Percentiles rank a stretch among this genome's conserved stretches.
Evolutionary conservation across 1,140 invertebrate genomes (phyloP).

Genomic region (Formica selysi): DNA sequence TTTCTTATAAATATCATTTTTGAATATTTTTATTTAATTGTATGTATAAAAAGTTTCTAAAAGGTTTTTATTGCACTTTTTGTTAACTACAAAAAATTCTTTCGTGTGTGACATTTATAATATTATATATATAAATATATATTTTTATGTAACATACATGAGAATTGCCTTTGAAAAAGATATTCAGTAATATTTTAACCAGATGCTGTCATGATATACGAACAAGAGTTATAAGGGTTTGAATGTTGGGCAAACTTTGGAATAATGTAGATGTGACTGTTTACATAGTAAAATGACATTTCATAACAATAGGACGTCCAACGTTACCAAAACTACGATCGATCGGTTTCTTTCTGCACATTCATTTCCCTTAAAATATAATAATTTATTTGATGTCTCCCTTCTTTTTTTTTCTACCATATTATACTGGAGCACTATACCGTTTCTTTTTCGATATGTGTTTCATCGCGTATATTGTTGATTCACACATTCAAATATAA

Average conservation of each 20-base stretch:
- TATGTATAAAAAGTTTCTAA: too few species aligned
- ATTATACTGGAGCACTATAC: not conserved
- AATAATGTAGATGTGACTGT: conserved; percentile 54
- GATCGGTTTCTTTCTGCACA: not conserved
- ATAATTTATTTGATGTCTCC: not conserved
- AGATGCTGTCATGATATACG: conserved; percentile 4
- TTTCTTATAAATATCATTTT: not conserved
- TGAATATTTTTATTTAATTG: too few species aligned
- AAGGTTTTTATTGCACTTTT: too few species aligned
- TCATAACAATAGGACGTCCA: conserved; percentile 27
- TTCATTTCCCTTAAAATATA: not conserved
- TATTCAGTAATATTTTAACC: not conserved
- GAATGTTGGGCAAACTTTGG: conserved; percentile 28
- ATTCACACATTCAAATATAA: not conserved
- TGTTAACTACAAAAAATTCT: too few species aligned
- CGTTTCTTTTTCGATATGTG: not conserved
- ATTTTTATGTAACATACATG: not conserved
- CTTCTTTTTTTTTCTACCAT: not conserved
- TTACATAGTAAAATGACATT: conserved; percentile 34
- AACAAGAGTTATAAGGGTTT: conserved; percentile 6
- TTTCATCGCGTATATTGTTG: not conserved
- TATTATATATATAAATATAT: not conserved
- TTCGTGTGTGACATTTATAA: too few species aligned
- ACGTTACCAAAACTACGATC: not conserved
- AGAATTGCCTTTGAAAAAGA: not conserved